A percentile compares a stretch with the other conserved stretches of the same genome.
phyloP scores from a whole-genome alignment of 2,797 vertebrate genomes.

The Xenentodon cancila region DNA sequence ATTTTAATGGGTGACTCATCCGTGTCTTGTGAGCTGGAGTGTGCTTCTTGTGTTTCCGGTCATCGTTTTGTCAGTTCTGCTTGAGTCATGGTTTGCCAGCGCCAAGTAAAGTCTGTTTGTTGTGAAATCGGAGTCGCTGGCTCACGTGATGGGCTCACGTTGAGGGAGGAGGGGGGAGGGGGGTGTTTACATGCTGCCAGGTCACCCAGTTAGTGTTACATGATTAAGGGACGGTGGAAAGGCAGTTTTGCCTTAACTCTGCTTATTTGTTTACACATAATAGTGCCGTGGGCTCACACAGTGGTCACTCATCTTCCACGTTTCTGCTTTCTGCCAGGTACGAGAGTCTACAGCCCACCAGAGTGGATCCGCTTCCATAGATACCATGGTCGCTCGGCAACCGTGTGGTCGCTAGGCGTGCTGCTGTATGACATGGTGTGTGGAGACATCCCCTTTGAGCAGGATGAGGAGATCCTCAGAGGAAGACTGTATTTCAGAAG shows the following conservation, averaged over 20 bases:
- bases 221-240: not conserved
- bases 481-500: conserved; percentile 94
- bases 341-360: conserved; percentile 96
- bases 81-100: conserved; percentile 50
- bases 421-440: conserved; percentile 98
- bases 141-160: conserved; percentile 86
- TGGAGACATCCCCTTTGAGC: conserved; percentile 97
- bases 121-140: conserved; percentile 90
- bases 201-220: conserved; percentile 59
- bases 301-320: not conserved
- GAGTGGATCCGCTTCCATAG: conserved; percentile 98
- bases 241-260: too few species aligned
- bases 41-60: conserved; percentile 24
- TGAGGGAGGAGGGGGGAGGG: conserved; percentile 55
- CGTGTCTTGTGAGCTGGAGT: conserved; percentile 4
- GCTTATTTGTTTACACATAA: not conserved
- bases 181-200: conserved; percentile 25
- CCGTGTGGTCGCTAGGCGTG: conserved; percentile 97
- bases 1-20: conserved; percentile 14
- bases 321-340: conserved; percentile 78
- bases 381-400: conserved; percentile 96
- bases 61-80: conserved; percentile 28
- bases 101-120: conserved; percentile 91
- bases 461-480: conserved; percentile 95
- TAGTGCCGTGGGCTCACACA: not conserved